Conservation (phyloP, 2,888 invertebrate species). For the Camptogramma bilineatum region DNA sequence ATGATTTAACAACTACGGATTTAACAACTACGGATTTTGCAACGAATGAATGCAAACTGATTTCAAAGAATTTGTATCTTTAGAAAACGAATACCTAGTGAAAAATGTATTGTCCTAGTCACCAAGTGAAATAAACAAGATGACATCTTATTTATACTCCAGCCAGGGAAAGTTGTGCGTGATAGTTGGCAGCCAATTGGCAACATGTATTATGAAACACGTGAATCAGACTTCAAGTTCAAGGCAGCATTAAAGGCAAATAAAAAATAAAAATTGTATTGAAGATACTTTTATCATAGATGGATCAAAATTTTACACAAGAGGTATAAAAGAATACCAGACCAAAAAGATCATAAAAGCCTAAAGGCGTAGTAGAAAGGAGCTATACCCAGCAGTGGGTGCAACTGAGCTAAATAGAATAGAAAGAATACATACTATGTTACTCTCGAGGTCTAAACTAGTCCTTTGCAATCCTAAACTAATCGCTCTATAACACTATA, state of each 20-base stretch:
- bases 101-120: neutral
- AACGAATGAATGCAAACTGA: neutral
- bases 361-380: too few relatives aligned
- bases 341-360: too few relatives aligned
- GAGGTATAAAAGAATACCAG: too few relatives aligned
- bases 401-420: too few relatives aligned
- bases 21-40: too few relatives aligned
- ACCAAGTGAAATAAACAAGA: constrained; percentile 10
- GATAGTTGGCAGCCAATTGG: constrained; percentile 36
- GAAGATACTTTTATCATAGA: neutral
- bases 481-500: too few relatives aligned
- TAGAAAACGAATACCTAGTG: neutral
- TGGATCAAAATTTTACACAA: too few relatives aligned
- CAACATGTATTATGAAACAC: constrained; percentile 44
- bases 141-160: constrained; percentile 22
- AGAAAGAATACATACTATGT: too few relatives aligned
- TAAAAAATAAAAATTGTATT: neutral
- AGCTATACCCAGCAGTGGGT: too few relatives aligned
- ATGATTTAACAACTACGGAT: too few relatives aligned
- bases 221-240: constrained; percentile 59
- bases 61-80: neutral
- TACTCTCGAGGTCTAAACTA: too few relatives aligned
- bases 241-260: constrained; percentile 8
- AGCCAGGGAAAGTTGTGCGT: constrained; percentile 33
- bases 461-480: too few relatives aligned